phyloP scores from a whole-genome alignment of 30 jellyfish, hydroid and myxozoan species.

The Cassiopea andromeda region DNA sequence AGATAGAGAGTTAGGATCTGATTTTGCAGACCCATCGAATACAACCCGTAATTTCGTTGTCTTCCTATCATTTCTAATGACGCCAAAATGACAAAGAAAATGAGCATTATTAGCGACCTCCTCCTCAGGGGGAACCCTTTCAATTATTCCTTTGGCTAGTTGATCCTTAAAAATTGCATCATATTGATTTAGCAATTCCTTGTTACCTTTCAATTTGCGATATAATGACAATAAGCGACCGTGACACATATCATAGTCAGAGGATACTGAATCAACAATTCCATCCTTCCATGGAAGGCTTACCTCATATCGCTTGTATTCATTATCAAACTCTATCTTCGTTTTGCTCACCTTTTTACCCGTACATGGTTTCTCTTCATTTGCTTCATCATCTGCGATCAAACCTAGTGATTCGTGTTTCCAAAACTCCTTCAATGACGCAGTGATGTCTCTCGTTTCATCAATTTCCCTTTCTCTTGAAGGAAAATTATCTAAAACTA shows the following conservation, averaged over 20 bases:
- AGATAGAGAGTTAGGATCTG: slow-evolving; percentile 13
- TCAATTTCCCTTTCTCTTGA: neutral
- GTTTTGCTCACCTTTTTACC: neutral
- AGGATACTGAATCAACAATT: neutral
- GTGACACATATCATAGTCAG: slow-evolving; percentile 2
- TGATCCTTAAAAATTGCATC: slow-evolving; percentile 58
- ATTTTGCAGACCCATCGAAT: slow-evolving; percentile 65
- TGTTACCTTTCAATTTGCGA: slow-evolving; percentile 1
- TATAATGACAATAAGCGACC: slow-evolving; percentile 1
- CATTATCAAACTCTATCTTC: slow-evolving; percentile 15
- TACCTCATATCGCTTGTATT: slow-evolving; percentile 10
- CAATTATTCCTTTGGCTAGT: slow-evolving; percentile 37
- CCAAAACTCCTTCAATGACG: slow-evolving; percentile 23
- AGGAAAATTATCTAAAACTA: slow-evolving; percentile 15
- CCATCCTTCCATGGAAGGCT: slow-evolving; percentile 29
- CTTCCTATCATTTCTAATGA: slow-evolving; percentile 33
- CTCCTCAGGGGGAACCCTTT: slow-evolving; percentile 49
- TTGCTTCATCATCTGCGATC: slow-evolving; percentile 8
- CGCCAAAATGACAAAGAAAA: slow-evolving; percentile 66
- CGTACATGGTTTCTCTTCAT: neutral
- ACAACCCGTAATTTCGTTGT: slow-evolving; percentile 59
- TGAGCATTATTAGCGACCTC: slow-evolving; percentile 1
- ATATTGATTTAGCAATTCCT: slow-evolving; percentile 26
- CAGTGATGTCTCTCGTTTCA: slow-evolving; percentile 15
- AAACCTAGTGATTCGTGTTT: slow-evolving; percentile 20